Evolutionary conservation across 2,888 invertebrate species (phyloP), one percentile per base, ranked within the genome.

Genomic region (Drosophila putrida): DNA sequence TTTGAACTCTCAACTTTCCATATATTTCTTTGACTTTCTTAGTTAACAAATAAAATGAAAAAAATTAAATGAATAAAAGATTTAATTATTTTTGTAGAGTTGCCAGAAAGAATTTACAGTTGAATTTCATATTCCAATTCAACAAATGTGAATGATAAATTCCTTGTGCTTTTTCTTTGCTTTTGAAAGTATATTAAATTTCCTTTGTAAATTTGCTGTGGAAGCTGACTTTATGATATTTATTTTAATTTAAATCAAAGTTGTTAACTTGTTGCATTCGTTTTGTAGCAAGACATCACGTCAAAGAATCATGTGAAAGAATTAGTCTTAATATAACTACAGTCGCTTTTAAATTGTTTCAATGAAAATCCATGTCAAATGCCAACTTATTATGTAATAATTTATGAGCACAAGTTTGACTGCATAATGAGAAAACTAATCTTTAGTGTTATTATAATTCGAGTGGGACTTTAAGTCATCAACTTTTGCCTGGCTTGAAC

Each of bases 61-160:
- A 20, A 20, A 20, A 20, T 20, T 20, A 55, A 43, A 25, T 35
- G 35, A 31, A 58, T 35, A 15, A 36, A 28, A 59, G 25, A 63
- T 50, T n/a, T 20, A 63, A 58, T 57, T 60, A 31, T 28, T 77
- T 64, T 35, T 44, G 15, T 10, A n/a, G n/a, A 10, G 20, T 31
- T 38, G 38, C 47, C 47, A 13, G 8, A 33, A 36, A 20, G 15
- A n/a, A 49, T 6, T 31, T 44, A 25, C 15, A 49, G 10, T 13
- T 5, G 15, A 35, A 11, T 54, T 27, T 15, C 9, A 27, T 41
- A 27, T 8, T 39, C 44, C 10, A 31, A 51, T 4, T 27, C 25
- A 25, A 13, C 28, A 74, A 46, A 33, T 44, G 15, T 1, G 47
- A 46, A 28, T 55, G 35, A 20, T 20, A 49, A 46, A 74, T 35